Base-by-base conservation (phyloP, 2,888 invertebrate species). In the Lacanobia oleracea region DNA sequence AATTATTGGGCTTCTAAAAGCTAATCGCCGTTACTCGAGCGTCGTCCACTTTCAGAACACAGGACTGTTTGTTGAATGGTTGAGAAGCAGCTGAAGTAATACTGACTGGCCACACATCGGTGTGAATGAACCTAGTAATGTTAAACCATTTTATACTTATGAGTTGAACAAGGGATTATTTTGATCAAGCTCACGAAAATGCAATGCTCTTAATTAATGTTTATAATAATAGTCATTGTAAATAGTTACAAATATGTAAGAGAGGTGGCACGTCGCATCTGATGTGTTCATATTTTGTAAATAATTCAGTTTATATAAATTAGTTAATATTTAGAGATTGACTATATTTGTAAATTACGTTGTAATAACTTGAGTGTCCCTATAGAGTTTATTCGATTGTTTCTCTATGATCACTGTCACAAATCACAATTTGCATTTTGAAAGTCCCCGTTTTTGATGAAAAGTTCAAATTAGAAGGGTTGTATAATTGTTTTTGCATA, bases 191-290 rank as follows among this genome's bases (percentile, higher is more conserved):
- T 95, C 93, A 95, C 90, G 88, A 88, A 89, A 92, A 93, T 93
- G 92, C 94, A 95, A 96, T 95, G 95, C 95, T 95, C 95, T 93
- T 93, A 92, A 92, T 92, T 91, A 93, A 91, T 93, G 90, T 94
- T 92, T 92, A 92, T 92, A 91, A 75, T 88, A 86, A 92, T 95
- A 96, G 95, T 95, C 93, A 95, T 92, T 96, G 96, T 96, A 96
- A 93, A 96, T 96, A 96, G 90, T 90, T 93, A 94, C 91, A 92
- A 92, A 91, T 92, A 89, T 92, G 91, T 94, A 93, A 93, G 93
- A 90, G 90, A 91, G 90, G 89, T 90, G 90, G 88, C 93, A 91
- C 88, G 92, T 93, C 92, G 87, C 88, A 83, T 88, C 82, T 82
- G 93, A 91, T 89, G 94, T 92, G 93, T 89, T 92, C 92, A 90